A percentile compares a stretch with the other conserved stretches of the same genome.
phyloP scores from a whole-genome alignment of 92 coral and sea anemone species.

The Actinostola sp. region DNA sequence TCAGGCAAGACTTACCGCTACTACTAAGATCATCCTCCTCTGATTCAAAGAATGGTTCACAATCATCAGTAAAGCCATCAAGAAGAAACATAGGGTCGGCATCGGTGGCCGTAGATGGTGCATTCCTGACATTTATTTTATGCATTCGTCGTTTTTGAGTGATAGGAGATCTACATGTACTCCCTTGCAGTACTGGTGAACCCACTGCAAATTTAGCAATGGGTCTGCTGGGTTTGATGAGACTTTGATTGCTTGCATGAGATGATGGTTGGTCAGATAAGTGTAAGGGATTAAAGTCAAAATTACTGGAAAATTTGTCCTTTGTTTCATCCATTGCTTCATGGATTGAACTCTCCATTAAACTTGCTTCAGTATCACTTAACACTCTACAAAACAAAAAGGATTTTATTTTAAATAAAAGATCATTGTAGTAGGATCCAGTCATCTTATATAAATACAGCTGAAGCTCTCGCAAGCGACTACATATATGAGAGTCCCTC shows the following conservation, averaged over 20 bases:
- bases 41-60: constrained; percentile 93
- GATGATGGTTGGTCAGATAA: background rate
- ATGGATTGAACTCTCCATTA: constrained; percentile 60
- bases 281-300: background rate
- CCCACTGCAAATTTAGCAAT: constrained; percentile 14
- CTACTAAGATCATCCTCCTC: constrained; percentile 97
- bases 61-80: constrained; percentile 85
- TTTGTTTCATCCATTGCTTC: constrained; percentile 75
- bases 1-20: constrained; percentile 56
- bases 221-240: constrained; percentile 37
- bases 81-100: constrained; percentile 84
- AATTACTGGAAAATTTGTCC: constrained; percentile 20
- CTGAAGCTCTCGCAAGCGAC: no score
- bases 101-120: constrained; percentile 63
- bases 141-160: constrained; percentile 37
- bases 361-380: constrained; percentile 56
- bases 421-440: no score
- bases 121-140: constrained; percentile 51
- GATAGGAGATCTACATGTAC: constrained; percentile 1
- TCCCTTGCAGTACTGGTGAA: constrained; percentile 4
- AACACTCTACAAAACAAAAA: constrained; percentile 28
- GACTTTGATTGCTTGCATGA: constrained; percentile 43
- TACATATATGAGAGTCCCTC: no score
- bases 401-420: no score
- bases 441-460: no score